Percentiles rank a stretch among this genome's conserved stretches.
Evolutionary conservation across 2,113 vertebrate genomes (phyloP).

Genomic region (Cepphus grylle): DNA sequence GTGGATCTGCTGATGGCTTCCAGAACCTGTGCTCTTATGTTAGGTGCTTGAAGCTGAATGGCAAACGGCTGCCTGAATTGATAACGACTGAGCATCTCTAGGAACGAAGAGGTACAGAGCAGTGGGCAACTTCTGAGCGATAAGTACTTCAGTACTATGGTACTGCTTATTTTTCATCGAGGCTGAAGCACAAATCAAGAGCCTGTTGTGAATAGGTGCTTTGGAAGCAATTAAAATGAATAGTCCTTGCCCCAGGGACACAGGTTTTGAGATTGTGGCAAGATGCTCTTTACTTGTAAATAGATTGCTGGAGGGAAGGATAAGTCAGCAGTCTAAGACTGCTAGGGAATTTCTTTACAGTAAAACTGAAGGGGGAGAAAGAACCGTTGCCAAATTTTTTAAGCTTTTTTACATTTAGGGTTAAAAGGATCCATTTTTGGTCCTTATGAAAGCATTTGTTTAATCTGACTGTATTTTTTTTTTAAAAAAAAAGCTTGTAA

Average conservation of each 20-base stretch:
- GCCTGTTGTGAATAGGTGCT: constrained; percentile 6
- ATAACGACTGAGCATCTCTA: neutral
- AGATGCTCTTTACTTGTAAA: constrained; percentile 26
- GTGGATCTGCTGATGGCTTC: neutral
- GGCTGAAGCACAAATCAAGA: neutral
- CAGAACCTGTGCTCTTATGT: neutral
- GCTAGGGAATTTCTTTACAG: neutral
- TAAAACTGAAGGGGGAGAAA: constrained; percentile 4
- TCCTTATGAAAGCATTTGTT: constrained; percentile 42
- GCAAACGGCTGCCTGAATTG: neutral
- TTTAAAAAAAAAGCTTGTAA: constrained; percentile 33
- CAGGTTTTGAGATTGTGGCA: constrained; percentile 8
- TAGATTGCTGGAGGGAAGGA: constrained; percentile 29
- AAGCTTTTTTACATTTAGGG: neutral
- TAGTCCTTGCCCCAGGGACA: constrained; percentile 13
- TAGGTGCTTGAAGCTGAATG: neutral
- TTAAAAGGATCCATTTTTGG: constrained; percentile 41
- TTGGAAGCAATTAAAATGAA: constrained; percentile 58
- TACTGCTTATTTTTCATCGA: neutral
- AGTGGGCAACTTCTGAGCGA: neutral
- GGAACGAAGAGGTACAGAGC: neutral
- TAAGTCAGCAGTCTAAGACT: neutral
- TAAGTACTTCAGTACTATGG: neutral
- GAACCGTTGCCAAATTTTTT: neutral
- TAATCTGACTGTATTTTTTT: constrained; percentile 43